Conservation (phyloP, 2,113 vertebrate genomes). For the Sclerurus mexicanus region DNA sequence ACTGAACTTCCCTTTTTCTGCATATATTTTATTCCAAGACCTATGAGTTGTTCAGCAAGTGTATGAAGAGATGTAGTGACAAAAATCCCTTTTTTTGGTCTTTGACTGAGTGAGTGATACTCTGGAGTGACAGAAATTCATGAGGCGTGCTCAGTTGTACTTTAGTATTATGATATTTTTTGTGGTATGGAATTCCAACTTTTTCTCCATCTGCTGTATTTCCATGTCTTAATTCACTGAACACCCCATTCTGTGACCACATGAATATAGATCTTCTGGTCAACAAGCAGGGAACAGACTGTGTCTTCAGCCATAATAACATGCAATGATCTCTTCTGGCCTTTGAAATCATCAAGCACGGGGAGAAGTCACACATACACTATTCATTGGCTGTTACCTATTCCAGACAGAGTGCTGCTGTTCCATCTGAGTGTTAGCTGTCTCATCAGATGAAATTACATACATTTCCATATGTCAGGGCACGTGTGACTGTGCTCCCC, state of each 20-base stretch:
- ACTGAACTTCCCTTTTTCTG: neutral
- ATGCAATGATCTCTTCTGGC: neutral
- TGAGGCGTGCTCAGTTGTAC: neutral
- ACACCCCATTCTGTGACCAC: neutral
- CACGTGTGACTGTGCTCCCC: conserved; percentile 41
- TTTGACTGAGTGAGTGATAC: neutral
- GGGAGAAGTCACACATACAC: neutral
- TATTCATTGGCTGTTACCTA: neutral
- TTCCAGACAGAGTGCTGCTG: neutral
- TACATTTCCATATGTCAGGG: conserved; percentile 46
- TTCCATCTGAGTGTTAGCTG: conserved; percentile 40
- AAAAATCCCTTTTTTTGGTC: neutral
- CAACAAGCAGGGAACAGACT: neutral
- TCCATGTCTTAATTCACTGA: neutral
- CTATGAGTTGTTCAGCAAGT: neutral
- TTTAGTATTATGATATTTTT: neutral
- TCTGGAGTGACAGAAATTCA: neutral
- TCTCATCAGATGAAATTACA: conserved; percentile 47
- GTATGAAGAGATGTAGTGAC: neutral
- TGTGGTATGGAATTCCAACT: neutral
- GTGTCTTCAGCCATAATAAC: neutral
- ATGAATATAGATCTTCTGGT: neutral
- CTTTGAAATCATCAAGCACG: neutral
- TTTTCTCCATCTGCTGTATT: neutral
- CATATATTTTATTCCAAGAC: neutral